A percentile compares a stretch with the other conserved stretches of the same genome.
phyloP scores from a whole-genome alignment of 2,797 vertebrate species.

The Geotrypetes seraphini region DNA sequence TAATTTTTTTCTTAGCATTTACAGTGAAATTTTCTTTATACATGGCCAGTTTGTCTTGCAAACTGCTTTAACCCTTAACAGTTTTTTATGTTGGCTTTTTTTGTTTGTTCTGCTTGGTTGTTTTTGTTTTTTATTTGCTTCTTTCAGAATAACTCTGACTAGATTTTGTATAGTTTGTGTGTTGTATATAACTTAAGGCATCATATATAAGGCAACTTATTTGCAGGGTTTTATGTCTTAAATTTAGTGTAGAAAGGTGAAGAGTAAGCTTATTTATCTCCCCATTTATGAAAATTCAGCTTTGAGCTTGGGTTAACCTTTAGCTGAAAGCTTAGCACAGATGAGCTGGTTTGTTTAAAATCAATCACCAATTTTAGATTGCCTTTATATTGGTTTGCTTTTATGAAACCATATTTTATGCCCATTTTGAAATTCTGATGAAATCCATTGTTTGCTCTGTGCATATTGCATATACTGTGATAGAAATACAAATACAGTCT shows the following conservation, averaged over 20 bases:
- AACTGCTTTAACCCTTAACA: conserved; percentile 59
- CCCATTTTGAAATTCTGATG: conserved; percentile 57
- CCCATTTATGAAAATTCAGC: conserved; percentile 49
- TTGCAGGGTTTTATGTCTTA: conserved; percentile 43
- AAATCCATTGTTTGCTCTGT: conserved; percentile 70
- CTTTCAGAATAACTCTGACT: conserved; percentile 52
- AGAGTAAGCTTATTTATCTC: conserved; percentile 41
- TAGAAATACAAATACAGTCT: conserved; percentile 73
- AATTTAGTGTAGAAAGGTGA: conserved; percentile 53
- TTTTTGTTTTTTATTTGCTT: too few species aligned
- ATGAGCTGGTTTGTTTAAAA: conserved; percentile 55
- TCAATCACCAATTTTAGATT: too few species aligned
- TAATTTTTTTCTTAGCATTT: conserved; percentile 58
- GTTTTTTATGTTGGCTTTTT: too few species aligned
- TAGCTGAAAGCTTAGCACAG: conserved; percentile 46
- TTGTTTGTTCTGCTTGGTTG: too few species aligned
- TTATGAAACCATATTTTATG: conserved; percentile 36
- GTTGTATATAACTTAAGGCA: too few species aligned
- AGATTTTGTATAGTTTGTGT: conserved; percentile 48
- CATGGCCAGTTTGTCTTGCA: conserved; percentile 58
- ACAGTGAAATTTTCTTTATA: conserved; percentile 62
- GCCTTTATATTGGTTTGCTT: too few species aligned
- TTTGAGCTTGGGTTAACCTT: conserved; percentile 40
- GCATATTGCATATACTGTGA: conserved; percentile 70
- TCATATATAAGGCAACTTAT: conserved; percentile 44